Conservation (phyloP, 2,888 invertebrate genomes). For the Leptinotarsa peninsularis region DNA sequence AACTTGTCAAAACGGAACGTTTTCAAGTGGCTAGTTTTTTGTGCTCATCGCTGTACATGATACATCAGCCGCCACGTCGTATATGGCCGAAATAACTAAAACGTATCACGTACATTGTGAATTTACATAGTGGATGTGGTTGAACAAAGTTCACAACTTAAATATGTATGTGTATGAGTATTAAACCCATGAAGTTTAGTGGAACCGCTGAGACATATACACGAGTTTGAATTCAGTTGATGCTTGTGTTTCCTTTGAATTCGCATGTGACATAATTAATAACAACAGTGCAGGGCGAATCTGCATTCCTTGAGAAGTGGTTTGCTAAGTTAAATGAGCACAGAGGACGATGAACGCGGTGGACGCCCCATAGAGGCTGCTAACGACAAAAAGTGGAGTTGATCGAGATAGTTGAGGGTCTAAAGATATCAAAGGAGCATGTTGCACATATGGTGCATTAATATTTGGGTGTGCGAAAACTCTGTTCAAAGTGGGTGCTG, state of each 20-base stretch:
- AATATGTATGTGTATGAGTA: constrained; percentile 15
- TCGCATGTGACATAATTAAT: background rate
- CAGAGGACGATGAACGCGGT: too few relatives aligned
- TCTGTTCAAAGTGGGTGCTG: too few relatives aligned
- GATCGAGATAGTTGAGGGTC: too few relatives aligned
- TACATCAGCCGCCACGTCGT: constrained; percentile 4
- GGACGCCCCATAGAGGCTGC: too few relatives aligned
- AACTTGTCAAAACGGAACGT: constrained; percentile 11
- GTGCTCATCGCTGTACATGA: background rate
- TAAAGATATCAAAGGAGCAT: too few relatives aligned
- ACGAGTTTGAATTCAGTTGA: constrained; percentile 1
- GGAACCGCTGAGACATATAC: constrained; percentile 1
- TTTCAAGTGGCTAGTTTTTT: constrained; percentile 15
- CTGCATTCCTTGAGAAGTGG: too few relatives aligned
- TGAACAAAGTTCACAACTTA: constrained; percentile 20
- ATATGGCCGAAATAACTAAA: constrained; percentile 16
- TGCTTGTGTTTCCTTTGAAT: background rate
- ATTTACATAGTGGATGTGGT: constrained; percentile 20
- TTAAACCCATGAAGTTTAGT: constrained; percentile 10
- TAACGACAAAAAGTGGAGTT: too few relatives aligned
- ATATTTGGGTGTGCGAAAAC: too few relatives aligned
- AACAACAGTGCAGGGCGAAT: too few relatives aligned
- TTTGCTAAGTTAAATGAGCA: too few relatives aligned
- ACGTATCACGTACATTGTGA: constrained; percentile 16
- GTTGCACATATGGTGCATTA: too few relatives aligned